Base-by-base conservation (phyloP, 2,888 invertebrate genomes). In the Drosophila pegasa region DNA sequence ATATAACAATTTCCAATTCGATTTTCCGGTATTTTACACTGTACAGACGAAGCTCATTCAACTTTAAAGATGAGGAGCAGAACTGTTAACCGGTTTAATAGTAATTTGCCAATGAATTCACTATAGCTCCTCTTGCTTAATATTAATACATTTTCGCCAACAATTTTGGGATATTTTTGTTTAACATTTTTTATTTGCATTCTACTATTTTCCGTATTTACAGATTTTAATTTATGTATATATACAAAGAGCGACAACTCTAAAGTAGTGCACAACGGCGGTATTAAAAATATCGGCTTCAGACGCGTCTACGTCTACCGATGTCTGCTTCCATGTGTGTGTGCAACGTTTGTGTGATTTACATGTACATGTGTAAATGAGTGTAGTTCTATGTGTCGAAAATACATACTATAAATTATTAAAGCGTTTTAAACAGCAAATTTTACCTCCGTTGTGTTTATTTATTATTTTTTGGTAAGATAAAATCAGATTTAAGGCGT, bases 391-490 rank as follows among this genome's bases (percentile, higher is more conserved):
- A 74, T 66, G 78, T 80, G 72, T 83, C 65, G 72, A 83, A 79
- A 85, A 75, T 79, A 79, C 64, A 64, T 72, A 66, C 74, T 71
- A 75, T 69, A 81, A 75, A 74, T 85, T 82, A 74, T 73, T 76
- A 72, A 81, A 69, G 64, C 71, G 48, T 61, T 77, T 73, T 79
- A 47, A 69, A 63, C 70, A 80, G 80, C 78, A 80, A 68, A 68
- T 74, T 71, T 74, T 59, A 80, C 58, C 70, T 72, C 54, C 60
- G 58, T 78, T 80, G 77, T 75, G 80, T 85, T 86, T 82, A 81
- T 88, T 85, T 83, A 78, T 84, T 74, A 80, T 89, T 81, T 78
- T 85, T 83, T 88, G 90, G 84, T 79, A 76, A 81, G 57, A 74
- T 14, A 64, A 58, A 72, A 72, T 71, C 51, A 38, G 5, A 25